Conservation (phyloP, 2,888 invertebrate species). For the Helleia helle region DNA sequence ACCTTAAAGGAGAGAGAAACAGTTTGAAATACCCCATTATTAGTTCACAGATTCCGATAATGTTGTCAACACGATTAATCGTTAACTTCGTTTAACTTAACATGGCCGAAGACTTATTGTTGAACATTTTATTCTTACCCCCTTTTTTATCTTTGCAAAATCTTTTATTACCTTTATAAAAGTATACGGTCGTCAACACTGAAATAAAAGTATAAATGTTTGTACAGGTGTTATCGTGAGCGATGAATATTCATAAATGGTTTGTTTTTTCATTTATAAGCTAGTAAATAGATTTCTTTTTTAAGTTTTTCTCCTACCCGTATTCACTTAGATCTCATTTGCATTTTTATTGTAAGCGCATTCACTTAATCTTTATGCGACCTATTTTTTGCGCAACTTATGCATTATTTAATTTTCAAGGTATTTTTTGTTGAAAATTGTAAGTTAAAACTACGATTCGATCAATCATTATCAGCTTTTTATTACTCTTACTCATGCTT, state of each 20-base stretch:
- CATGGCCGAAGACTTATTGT: conserved; percentile 4
- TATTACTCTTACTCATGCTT: too few relatives aligned
- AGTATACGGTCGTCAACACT: neutral
- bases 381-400: neutral
- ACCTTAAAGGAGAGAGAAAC: neutral
- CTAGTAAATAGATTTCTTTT: neutral
- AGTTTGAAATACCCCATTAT: neutral
- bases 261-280: neutral
- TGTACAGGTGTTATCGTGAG: neutral
- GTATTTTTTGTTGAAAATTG: neutral
- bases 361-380: neutral
- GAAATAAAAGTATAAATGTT: neutral
- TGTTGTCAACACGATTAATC: conserved; percentile 14
- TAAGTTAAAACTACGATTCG: too few relatives aligned
- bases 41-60: conserved; percentile 12
- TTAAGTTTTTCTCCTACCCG: neutral
- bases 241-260: neutral
- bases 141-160: neutral
- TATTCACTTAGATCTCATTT: neutral
- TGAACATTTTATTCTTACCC: neutral
- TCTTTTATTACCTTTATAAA: neutral
- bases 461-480: too few relatives aligned
- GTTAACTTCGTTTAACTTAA: conserved; percentile 15
- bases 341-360: neutral
- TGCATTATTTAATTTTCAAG: neutral